Percentiles rank a stretch among this genome's conserved stretches.
These are phyloP conservation scores for Pyrgilauda ruficollis DNA, from an alignment of 2,113 vertebrate genomes.

Conservation along the genomic window DNA sequence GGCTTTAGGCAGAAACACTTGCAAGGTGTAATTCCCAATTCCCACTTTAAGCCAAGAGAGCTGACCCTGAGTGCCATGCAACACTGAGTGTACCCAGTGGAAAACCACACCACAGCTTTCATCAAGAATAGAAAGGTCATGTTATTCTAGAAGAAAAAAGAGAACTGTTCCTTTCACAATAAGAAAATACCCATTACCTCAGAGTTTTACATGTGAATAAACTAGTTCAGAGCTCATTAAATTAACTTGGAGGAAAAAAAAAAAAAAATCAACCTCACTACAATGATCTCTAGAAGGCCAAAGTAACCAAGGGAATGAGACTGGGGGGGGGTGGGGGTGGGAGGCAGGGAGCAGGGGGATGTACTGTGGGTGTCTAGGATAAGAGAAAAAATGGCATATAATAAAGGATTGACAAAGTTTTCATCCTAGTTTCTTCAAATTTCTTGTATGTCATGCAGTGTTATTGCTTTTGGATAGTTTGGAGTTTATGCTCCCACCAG, in stretches of 20 bases:
- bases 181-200: neutral
- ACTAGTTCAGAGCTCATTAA: neutral
- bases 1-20: neutral
- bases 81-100: neutral
- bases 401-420: neutral
- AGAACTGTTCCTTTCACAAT: neutral
- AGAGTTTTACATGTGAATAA: neutral
- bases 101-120: neutral
- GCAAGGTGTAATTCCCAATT: neutral
- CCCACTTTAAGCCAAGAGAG: neutral
- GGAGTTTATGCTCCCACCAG: neutral
- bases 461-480: neutral
- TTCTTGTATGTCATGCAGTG: neutral
- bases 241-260: neutral
- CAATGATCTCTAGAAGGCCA: neutral
- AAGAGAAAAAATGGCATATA: neutral
- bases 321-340: accelerated
- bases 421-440: neutral
- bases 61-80: neutral
- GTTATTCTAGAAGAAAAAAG: neutral
- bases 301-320: neutral
- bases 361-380: neutral
- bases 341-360: no score
- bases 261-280: neutral
- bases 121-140: accelerated